Evolutionary conservation across 2,113 vertebrate species (phyloP).

Genomic region (Pandion haliaetus): DNA sequence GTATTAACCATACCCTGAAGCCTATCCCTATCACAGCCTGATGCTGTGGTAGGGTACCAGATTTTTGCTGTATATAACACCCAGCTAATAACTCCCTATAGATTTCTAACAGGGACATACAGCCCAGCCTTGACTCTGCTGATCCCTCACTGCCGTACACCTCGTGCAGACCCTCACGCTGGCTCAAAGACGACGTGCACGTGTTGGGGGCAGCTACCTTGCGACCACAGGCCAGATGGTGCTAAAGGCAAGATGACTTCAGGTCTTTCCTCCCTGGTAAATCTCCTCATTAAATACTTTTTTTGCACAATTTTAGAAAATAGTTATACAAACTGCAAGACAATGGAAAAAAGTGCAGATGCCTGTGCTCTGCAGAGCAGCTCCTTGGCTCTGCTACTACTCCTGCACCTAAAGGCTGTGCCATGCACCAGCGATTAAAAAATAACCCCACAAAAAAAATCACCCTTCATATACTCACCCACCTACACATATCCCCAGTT

Average conservation of each 20-base stretch:
- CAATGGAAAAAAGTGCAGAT: neutral
- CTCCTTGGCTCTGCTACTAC: neutral
- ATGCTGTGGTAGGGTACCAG: neutral
- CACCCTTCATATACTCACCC: neutral
- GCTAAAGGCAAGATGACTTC: neutral
- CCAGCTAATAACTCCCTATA: neutral
- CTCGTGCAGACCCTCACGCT: rapidly evolving
- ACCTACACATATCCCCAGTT: neutral
- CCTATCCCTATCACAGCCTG: neutral
- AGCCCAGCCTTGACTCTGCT: neutral
- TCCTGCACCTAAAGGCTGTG: neutral
- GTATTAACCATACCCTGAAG: neutral
- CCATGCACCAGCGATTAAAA: neutral
- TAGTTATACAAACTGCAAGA: neutral
- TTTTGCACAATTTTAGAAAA: neutral
- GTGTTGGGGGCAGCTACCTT: neutral
- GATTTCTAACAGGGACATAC: neutral
- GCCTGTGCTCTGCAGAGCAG: neutral
- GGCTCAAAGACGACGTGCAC: rapidly evolving
- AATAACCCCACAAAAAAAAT: neutral
- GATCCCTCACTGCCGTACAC: neutral
- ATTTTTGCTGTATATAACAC: neutral
- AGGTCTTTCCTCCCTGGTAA: neutral
- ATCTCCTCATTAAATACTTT: neutral
- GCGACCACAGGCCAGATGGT: neutral